Evolutionary conservation across 2,797 vertebrate species (phyloP).

Genomic region (Typhlichthys subterraneus): DNA sequence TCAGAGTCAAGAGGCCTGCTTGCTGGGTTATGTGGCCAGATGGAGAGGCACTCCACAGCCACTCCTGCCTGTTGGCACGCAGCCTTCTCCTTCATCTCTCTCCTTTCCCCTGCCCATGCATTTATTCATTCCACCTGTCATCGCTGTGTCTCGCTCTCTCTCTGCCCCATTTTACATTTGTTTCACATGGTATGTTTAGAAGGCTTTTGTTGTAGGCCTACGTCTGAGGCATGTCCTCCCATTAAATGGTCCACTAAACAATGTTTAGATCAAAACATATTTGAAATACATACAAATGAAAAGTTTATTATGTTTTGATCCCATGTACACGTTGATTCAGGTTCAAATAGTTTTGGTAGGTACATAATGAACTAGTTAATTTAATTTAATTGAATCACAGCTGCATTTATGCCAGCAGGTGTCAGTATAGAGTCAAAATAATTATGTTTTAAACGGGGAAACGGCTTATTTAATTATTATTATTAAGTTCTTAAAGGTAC

Average conservation of each 20-base stretch:
- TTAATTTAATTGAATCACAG: no score
- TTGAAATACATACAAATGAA: no score
- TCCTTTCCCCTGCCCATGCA: slow-evolving; percentile 38
- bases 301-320: neutral
- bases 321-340: neutral
- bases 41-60: slow-evolving; percentile 48
- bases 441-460: no score
- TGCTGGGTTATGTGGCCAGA: slow-evolving; percentile 56
- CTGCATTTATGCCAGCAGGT: no score
- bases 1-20: slow-evolving; percentile 54
- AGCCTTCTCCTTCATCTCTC: slow-evolving; percentile 38
- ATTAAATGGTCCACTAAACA: neutral
- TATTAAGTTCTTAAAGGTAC: no score
- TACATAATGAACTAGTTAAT: no score
- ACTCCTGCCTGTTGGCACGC: slow-evolving; percentile 42
- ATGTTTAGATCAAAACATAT: no score
- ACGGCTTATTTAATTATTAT: no score
- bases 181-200: slow-evolving; percentile 1
- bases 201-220: neutral
- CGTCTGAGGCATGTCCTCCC: neutral
- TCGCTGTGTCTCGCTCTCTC: slow-evolving; percentile 24
- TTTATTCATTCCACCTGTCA: slow-evolving; percentile 43
- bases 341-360: no score
- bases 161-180: slow-evolving; percentile 30
- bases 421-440: no score